phyloP scores from a whole-genome alignment of 1,140 invertebrate genomes.

The Drosophila aff. region DNA sequence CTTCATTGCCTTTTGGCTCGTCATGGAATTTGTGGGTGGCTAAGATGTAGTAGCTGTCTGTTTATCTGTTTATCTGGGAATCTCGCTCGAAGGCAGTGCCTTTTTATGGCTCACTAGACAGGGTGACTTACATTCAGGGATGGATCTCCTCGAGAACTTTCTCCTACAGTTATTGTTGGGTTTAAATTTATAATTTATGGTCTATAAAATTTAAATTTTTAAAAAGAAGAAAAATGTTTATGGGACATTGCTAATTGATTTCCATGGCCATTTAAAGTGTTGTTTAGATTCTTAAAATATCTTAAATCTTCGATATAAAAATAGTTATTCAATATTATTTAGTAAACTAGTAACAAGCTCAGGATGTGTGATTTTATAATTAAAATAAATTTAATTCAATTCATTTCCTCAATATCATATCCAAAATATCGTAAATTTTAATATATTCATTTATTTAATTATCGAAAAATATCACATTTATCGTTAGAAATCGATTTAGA shows the following conservation, averaged over 20 bases:
- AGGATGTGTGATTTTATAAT: too few species aligned
- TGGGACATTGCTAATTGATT: too few species aligned
- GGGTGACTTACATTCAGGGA: background rate
- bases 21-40: slow-evolving; percentile 34
- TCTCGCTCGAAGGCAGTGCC: background rate
- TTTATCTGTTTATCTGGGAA: slow-evolving; percentile 7
- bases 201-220: background rate
- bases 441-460: background rate
- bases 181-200: background rate
- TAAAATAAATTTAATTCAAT: too few species aligned
- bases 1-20: slow-evolving; percentile 47
- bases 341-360: too few species aligned
- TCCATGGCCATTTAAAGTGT: too few species aligned
- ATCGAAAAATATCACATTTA: background rate
- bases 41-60: slow-evolving; percentile 4
- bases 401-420: background rate
- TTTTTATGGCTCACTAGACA: background rate
- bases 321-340: too few species aligned
- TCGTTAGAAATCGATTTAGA: background rate
- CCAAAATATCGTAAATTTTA: background rate
- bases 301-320: too few species aligned
- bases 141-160: background rate
- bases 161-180: background rate
- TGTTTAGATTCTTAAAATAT: too few species aligned
- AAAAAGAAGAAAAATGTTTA: background rate